Conservation (phyloP, 2,113 vertebrate genomes). For the Plecotus auritus region DNA sequence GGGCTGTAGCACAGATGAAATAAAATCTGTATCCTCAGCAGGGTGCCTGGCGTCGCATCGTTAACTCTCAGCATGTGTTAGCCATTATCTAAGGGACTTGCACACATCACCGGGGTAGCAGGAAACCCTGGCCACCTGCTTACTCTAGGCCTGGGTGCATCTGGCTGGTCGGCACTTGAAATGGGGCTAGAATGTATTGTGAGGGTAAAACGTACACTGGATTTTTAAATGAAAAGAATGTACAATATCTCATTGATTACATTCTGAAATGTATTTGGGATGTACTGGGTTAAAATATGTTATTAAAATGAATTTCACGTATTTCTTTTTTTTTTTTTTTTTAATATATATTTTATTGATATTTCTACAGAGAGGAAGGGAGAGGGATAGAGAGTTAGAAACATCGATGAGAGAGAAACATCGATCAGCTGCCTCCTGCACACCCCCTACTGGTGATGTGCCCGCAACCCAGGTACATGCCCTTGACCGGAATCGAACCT, state of each 20-base stretch:
- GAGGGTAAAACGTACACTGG: not conserved
- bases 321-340: too few relatives aligned
- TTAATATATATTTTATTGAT: too few relatives aligned
- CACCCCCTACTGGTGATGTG: too few relatives aligned
- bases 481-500: too few relatives aligned
- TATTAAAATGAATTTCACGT: not conserved
- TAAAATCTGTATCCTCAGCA: not conserved
- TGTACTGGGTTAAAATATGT: not conserved
- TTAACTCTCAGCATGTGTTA: not conserved
- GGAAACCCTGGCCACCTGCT: not conserved
- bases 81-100: not conserved
- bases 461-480: too few relatives aligned
- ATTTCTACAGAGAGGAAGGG: too few relatives aligned
- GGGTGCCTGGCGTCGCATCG: not conserved
- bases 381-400: too few relatives aligned
- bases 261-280: not conserved
- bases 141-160: fast-evolving
- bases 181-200: fast-evolving
- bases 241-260: not conserved
- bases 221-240: not conserved
- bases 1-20: not conserved
- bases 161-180: not conserved
- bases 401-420: too few relatives aligned
- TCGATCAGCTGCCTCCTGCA: too few relatives aligned
- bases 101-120: not conserved